These are phyloP conservation scores for Graphium colonna DNA, from an alignment of 2,888 invertebrate genomes.

Conservation along the genomic window DNA sequence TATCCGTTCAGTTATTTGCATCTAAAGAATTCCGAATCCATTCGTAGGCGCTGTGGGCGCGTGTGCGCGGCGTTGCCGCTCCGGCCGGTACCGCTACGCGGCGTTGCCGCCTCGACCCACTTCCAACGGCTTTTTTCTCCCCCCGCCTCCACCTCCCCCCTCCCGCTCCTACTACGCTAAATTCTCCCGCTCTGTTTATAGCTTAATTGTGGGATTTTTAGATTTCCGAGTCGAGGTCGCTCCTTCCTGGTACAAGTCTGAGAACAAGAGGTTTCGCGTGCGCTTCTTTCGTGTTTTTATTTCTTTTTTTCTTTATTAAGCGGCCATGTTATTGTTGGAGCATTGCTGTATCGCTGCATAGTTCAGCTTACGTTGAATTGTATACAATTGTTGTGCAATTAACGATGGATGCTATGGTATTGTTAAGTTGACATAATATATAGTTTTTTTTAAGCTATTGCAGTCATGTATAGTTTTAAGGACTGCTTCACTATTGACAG, in stretches of 20 bases:
- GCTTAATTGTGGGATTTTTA: conserved; percentile 36
- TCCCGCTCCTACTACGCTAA: conserved; percentile 33
- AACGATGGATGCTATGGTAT: neutral
- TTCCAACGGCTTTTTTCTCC: conserved; percentile 39
- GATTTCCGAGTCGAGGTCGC: conserved; percentile 27
- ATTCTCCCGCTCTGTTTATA: conserved; percentile 46
- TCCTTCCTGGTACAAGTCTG: conserved; percentile 23
- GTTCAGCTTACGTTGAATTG: neutral
- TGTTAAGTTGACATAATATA: no score
- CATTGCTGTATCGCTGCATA: neutral
- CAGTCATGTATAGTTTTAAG: neutral
- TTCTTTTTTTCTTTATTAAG: neutral
- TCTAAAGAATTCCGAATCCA: neutral
- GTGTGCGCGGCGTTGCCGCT: conserved; percentile 51
- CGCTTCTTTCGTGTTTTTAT: neutral
- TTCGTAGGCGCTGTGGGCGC: neutral
- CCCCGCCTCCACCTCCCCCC: neutral
- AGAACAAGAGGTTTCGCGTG: neutral
- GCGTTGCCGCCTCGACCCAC: conserved; percentile 58
- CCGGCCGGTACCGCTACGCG: conserved; percentile 57
- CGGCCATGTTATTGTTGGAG: neutral
- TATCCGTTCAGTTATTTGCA: neutral
- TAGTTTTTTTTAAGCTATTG: no score
- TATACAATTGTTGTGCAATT: neutral
- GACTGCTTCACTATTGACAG: no score